Base-by-base conservation (phyloP, 1,140 invertebrate genomes). In the Drosophila subobscura region DNA sequence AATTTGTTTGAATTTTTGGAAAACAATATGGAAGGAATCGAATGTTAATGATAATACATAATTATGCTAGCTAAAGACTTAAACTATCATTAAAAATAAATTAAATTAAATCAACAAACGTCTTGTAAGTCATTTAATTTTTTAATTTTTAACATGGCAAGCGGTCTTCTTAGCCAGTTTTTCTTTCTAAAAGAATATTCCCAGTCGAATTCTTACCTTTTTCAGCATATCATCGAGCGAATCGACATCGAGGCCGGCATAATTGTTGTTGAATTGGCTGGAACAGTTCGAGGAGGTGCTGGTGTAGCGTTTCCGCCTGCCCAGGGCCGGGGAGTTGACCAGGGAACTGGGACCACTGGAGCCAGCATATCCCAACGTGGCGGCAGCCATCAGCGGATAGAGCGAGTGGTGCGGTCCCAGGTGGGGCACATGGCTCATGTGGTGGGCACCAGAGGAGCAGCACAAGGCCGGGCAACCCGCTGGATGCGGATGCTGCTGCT, bases 151-250 rank as follows among this genome's bases (percentile, higher is more conserved):
- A 20, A 20, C 16, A 20, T 20, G 16, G 16, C 16, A 20, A 20
- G 16, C 0, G 0, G 1, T 20, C 16, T 20, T 20, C 16, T 20
- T 20, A 20, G 16, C 16, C 27, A 7, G 0, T 7, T 7, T 1
- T 29, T 7, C 6, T 1, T 20, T 7, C 27, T 29, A 3, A 44
- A 55, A 6, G 3, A 16, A 33, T 10, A 7, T 29, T 27, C 6
- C 6, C 27, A 1, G 7, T 1, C 23, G 3, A 8, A 25, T 16
- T 25, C 66, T 94, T 93, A 96, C 95, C 95, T 96, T 96, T 91
- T 95, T 94, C 90, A 96, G 93, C 95, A 96, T 96, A 92, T 96
- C 95, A 91, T 96, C 95, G 75, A 96, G 93, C 72, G 95, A 96
- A 89, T 96, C 95, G 93, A 96, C 95, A 92, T 96, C 95, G 92